These are phyloP conservation scores for Vulpes vulpes DNA, from an alignment of 2,113 vertebrate genomes.

Conservation along the genomic window DNA sequence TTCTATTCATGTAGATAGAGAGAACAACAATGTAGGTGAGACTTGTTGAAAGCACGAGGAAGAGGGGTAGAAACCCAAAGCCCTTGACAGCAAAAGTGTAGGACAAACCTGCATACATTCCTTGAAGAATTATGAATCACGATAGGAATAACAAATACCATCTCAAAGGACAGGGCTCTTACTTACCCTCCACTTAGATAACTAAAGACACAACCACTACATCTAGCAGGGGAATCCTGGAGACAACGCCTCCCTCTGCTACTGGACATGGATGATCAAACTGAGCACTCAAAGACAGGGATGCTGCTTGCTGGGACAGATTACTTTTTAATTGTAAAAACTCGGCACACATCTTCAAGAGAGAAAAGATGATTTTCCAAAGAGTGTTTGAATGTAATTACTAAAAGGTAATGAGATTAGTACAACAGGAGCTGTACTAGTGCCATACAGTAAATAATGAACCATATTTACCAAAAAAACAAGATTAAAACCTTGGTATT, in stretches of 20 bases:
- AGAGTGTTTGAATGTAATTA: constrained; percentile 34
- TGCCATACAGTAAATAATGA: constrained; percentile 38
- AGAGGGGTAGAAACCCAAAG: not conserved
- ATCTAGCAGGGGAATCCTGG: not conserved
- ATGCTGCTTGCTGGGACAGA: not conserved
- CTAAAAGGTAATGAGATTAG: constrained; percentile 35
- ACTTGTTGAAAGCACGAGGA: not conserved
- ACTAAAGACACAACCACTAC: not conserved
- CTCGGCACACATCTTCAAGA: constrained; percentile 29
- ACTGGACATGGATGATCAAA: not conserved
- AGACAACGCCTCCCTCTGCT: fast-evolving
- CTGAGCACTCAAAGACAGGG: not conserved
- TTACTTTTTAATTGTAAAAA: constrained; percentile 8
- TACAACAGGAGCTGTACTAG: not conserved
- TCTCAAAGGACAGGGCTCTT: not conserved
- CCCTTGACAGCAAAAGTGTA: not conserved
- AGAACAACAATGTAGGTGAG: not conserved
- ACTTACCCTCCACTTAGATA: not conserved
- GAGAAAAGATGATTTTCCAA: constrained; percentile 33
- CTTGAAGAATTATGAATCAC: not conserved
- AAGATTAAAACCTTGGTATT: not conserved
- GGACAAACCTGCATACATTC: not conserved
- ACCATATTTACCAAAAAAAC: constrained; percentile 12
- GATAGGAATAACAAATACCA: not conserved
- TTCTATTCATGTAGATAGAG: not conserved